These are phyloP conservation scores for Eristalis intricaria DNA, from an alignment of 2,888 invertebrate genomes.

Conservation along the genomic window DNA sequence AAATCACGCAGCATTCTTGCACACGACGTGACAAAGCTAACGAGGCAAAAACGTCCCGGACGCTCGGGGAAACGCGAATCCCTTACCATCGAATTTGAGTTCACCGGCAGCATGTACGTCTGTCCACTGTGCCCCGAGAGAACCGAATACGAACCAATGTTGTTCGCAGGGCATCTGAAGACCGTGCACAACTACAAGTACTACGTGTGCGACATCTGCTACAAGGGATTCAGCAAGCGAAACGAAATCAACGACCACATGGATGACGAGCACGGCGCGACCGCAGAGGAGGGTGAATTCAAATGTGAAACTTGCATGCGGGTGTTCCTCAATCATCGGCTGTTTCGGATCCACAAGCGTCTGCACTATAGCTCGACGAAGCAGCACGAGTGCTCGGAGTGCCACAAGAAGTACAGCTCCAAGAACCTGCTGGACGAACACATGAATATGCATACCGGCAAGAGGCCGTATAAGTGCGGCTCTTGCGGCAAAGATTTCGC, in stretches of 20 bases:
- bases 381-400: slow-evolving; percentile 85
- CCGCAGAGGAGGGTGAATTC: slow-evolving; percentile 85
- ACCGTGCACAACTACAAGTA: slow-evolving; percentile 84
- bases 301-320: slow-evolving; percentile 85
- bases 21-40: neutral
- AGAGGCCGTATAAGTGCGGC: slow-evolving; percentile 86
- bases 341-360: slow-evolving; percentile 85
- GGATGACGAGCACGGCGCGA: slow-evolving; percentile 83
- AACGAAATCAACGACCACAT: slow-evolving; percentile 85
- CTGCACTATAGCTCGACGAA: slow-evolving; percentile 85
- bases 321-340: slow-evolving; percentile 84
- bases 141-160: slow-evolving; percentile 83
- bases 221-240: slow-evolving; percentile 85
- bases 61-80: slow-evolving; percentile 29
- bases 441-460: slow-evolving; percentile 87
- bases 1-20: slow-evolving; percentile 5
- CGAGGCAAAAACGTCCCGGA: slow-evolving; percentile 32
- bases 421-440: slow-evolving; percentile 88
- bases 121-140: slow-evolving; percentile 78
- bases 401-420: slow-evolving; percentile 87
- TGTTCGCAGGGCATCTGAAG: slow-evolving; percentile 85
- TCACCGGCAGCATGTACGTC: slow-evolving; percentile 82
- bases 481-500: slow-evolving; percentile 88
- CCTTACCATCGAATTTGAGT: slow-evolving; percentile 74
- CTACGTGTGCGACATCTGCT: slow-evolving; percentile 88